Base-by-base conservation (phyloP, 2,888 invertebrate species). In the Dendrolimus pini region DNA sequence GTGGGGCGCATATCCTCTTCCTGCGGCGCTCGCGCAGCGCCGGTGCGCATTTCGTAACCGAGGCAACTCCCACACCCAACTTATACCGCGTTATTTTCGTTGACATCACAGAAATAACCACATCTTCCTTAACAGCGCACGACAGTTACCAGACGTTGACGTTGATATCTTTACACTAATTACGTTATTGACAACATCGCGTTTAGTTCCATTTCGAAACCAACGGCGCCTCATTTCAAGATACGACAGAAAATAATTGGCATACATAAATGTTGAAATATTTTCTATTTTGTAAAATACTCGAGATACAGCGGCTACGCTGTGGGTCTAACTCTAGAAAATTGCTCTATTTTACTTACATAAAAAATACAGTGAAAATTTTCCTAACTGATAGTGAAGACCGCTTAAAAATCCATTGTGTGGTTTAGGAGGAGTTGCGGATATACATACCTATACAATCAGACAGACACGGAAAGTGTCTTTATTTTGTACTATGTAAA, bases 81-180 rank as follows among this genome's bases (percentile, higher is more conserved):
- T 63, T 66, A 65, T 71, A 72, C 64, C 75, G 77, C 76, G 86
- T 89, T 89, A 89, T 89, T 89, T 89, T 83, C 77, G 89, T 85
- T 87, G 86, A 86, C 87, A 86, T 76, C 79, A 87, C 89, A 83
- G 82, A 89, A 89, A 90, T 90, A 90, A 88, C 82, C 78, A 64
- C 81, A 78, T 83, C 83, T 86, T 80, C 82, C 83, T 82, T 82
- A 83, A 81, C 80, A 80, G 72, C 76, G 72, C 63, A 67, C 74
- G 77, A 77, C 82, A 81, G 79, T 78, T 77, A 80, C 78, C 79
- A 80, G 77, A 78, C 81, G 82, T 74, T 77, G 85, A 85, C 87
- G 88, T 84, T 87, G 85, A 89, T 84, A 82, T 82, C 82, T 88
- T 85, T 82, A 86, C 85, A 81, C 88, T 89, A 88, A 90, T 89